Base-by-base conservation (phyloP, 1,140 invertebrate species). In the Ostrea edulis region DNA sequence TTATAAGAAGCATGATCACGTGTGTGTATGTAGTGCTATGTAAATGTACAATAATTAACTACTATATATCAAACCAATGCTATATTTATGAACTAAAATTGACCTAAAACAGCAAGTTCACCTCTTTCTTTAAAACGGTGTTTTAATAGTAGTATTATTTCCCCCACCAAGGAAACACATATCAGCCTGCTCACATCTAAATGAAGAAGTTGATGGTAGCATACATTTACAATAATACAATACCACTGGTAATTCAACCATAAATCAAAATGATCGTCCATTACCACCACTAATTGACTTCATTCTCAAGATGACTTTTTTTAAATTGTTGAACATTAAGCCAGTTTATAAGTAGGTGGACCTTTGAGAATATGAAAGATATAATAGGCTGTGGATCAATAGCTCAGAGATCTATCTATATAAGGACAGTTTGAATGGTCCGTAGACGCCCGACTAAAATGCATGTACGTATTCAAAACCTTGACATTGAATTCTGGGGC, bases 321-420 rank as follows among this genome's bases (percentile, higher is more conserved):
- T 77, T 35, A 14, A 44, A 44, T 44, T 44, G 35, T 44, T 44
- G 4, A 14, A 14, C 68, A 25, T 77, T 77, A 77, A 77, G 68
- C 2, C 11, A 77, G 8, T 29, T 29, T 77, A 8, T 77, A 14
- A 11, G 68, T 8, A 35, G 68, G 25, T 77, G 68, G 68, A 77
- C 68, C 68, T 35, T 11, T 35, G 68, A 25, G 68, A 77, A 35
- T 35, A 29, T 14, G 14, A 9, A 11, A 25, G 25, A 77, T 77
- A 77, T 44, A 77, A 29, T 77, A 11, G 68, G 29, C 35, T 29
- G 5, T 35, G 68, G 68, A 77, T 77, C 68, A 77, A 77, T 77
- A 9, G 22, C 25, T 77, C 9, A 29, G 55, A n/a, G 55, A 62
- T 20, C 0, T 12, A 62, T 62, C 55, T 62, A 58, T 17, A 58